Evolutionary conservation across 2,888 invertebrate species (phyloP).

Genomic region (Aplocera efformata): DNA sequence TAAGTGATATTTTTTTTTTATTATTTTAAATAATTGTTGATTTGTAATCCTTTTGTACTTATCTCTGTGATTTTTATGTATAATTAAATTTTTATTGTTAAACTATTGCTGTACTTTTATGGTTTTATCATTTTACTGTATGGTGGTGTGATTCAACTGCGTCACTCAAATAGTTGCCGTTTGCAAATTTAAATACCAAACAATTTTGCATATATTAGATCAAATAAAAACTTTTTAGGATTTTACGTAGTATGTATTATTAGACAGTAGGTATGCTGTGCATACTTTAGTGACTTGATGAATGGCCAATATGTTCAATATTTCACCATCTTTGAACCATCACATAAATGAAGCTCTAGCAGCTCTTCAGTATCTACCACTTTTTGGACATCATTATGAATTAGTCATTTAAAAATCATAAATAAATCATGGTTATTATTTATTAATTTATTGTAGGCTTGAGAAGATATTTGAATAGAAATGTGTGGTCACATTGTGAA

Average conservation of each 20-base stretch:
- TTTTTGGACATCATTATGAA: constrained; percentile 36
- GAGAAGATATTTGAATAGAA: constrained; percentile 9
- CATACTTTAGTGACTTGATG: constrained; percentile 41
- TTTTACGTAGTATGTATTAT: constrained; percentile 25
- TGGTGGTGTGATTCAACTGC: constrained; percentile 61
- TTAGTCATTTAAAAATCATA: constrained; percentile 28
- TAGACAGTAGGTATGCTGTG: constrained; percentile 45
- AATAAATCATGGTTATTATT: constrained; percentile 11
- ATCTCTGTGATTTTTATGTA: constrained; percentile 31
- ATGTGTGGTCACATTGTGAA: constrained; percentile 1
- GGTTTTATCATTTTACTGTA: constrained; percentile 44
- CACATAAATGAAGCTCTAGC: constrained; percentile 28
- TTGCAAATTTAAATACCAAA: constrained; percentile 30
- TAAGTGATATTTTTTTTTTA: constrained; percentile 43
- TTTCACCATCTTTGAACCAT: constrained; percentile 31
- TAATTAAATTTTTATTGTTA: constrained; percentile 22
- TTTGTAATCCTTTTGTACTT: constrained; percentile 31
- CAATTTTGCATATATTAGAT: constrained; percentile 28
- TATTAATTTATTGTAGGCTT: constrained; percentile 31
- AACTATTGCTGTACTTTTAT: constrained; percentile 7
- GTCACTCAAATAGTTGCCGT: constrained; percentile 39
- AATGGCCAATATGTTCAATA: constrained; percentile 31
- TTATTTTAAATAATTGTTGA: constrained; percentile 39
- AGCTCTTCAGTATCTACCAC: constrained; percentile 41
- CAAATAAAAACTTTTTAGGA: constrained; percentile 30